phyloP scores from a whole-genome alignment of 35 echinoderm and acorn worm genomes.

The Nesometra sesokonis region DNA sequence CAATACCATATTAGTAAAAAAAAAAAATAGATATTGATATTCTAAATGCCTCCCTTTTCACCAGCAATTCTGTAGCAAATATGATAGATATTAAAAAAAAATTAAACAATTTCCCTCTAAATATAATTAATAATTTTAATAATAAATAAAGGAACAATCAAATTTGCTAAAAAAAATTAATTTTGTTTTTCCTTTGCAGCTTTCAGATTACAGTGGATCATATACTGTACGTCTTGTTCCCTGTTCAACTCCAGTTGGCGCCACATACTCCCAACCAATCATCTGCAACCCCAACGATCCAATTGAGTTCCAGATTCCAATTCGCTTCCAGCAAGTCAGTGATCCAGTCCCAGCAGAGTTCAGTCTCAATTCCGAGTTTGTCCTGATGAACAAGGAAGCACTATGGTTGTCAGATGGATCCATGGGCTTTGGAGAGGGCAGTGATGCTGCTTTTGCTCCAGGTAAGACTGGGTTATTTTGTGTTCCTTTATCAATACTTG shows the following conservation, averaged over 20 bases:
- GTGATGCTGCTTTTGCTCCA: conserved; percentile 74
- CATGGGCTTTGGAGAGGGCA: conserved; percentile 96
- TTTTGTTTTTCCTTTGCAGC: conserved; percentile 41
- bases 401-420: conserved; percentile 90
- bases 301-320: conserved; percentile 82
- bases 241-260: conserved; percentile 65
- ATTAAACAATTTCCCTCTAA: no score
- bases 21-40: no score
- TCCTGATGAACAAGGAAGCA: conserved; percentile 74
- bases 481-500: no score
- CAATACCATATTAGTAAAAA: no score
- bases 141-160: no score
- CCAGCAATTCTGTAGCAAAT: no score
- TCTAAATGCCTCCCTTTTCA: no score
- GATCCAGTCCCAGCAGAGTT: conserved; percentile 96
- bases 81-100: no score
- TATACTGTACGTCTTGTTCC: conserved; percentile 91
- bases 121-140: no score
- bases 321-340: conserved; percentile 98
- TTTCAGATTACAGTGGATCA: conserved; percentile 91
- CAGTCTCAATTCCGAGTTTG: conserved; percentile 89
- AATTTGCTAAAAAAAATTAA: no score
- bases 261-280: conserved; percentile 54
- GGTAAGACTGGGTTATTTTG: no score
- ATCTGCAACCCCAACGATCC: conserved; percentile 82